Evolutionary conservation across 2,888 invertebrate genomes (phyloP).

Genomic region (Synergus umbraculus): DNA sequence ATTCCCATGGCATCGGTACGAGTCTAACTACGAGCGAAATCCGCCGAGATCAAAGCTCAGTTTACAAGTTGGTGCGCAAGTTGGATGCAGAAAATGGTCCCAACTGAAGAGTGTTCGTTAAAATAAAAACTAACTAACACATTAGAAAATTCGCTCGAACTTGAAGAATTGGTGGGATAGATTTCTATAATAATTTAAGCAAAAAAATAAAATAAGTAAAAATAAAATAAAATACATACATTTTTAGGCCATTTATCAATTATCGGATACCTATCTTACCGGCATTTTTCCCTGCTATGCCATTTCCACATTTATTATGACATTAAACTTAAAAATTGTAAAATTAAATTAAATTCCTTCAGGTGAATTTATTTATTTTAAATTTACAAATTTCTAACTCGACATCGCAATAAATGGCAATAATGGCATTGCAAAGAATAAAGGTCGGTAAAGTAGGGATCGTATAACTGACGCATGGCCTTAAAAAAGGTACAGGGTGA

Average conservation of each 20-base stretch:
- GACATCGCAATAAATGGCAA: too few relatives aligned
- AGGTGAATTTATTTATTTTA: too few relatives aligned
- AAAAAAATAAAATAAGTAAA: too few relatives aligned
- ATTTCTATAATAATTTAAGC: not conserved
- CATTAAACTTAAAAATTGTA: too few relatives aligned
- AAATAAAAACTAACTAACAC: not conserved
- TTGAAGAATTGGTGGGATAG: not conserved
- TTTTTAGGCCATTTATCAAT: too few relatives aligned
- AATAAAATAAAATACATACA: too few relatives aligned
- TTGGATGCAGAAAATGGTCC: conserved; percentile 73
- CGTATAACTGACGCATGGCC: not conserved
- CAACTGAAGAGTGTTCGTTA: conserved; percentile 61
- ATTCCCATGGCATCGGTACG: conserved; percentile 55
- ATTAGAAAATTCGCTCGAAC: not conserved
- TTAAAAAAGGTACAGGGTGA: not conserved
- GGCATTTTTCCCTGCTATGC: too few relatives aligned
- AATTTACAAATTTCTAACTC: too few relatives aligned
- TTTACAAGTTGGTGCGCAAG: conserved; percentile 67
- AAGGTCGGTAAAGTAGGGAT: not conserved
- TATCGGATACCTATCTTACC: too few relatives aligned
- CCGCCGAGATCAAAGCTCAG: conserved; percentile 64
- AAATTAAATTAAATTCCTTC: too few relatives aligned
- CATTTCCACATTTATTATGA: too few relatives aligned
- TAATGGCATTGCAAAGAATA: too few relatives aligned
- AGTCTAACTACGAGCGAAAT: conserved; percentile 69